Percentiles rank a stretch among this genome's conserved stretches.
These are phyloP conservation scores for Vireo altiloquus DNA, from an alignment of 2,113 vertebrate species.

Conservation along the genomic window DNA sequence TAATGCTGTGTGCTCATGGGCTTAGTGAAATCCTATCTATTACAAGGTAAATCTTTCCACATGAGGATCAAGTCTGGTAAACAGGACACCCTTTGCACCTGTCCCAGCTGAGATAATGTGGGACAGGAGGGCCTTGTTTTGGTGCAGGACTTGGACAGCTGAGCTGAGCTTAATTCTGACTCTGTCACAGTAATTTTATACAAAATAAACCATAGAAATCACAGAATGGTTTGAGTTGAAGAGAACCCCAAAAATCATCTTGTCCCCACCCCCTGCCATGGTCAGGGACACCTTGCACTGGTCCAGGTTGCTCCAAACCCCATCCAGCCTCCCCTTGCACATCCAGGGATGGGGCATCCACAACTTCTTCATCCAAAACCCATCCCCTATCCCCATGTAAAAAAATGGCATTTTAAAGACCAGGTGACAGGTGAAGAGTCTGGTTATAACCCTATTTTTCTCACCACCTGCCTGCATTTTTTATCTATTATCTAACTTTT, in stretches of 20 bases:
- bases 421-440: not conserved
- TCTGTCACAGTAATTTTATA: not conserved
- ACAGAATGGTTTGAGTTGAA: not conserved
- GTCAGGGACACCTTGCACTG: not conserved
- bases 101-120: not conserved
- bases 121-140: not conserved
- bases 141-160: not conserved
- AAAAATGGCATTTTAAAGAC: not conserved
- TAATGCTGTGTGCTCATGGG: not conserved
- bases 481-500: not conserved
- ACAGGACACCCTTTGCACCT: not conserved
- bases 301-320: not conserved
- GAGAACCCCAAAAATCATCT: not conserved
- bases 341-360: not conserved
- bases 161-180: not conserved
- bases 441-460: not conserved
- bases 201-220: not conserved
- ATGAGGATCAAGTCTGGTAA: not conserved
- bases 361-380: not conserved
- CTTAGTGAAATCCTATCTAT: not conserved
- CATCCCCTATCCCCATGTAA: not conserved
- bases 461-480: not conserved
- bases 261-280: not conserved
- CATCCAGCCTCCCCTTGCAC: not conserved
- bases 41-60: not conserved